Evolutionary conservation across 2,113 vertebrate species (phyloP).

Genomic region (Phylloscopus trochiloides): DNA sequence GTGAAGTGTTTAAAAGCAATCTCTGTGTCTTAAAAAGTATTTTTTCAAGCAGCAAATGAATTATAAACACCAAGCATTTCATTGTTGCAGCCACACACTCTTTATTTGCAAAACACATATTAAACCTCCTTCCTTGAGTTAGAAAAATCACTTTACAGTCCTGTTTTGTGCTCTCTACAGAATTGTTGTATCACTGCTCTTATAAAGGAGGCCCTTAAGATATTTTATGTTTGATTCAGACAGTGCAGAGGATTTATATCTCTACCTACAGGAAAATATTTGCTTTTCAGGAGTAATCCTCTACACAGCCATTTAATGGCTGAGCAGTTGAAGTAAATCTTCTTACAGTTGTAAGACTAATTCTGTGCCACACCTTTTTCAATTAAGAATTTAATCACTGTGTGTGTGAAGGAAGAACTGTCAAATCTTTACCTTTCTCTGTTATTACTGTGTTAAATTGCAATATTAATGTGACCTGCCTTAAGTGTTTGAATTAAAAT

Average conservation of each 20-base stretch:
- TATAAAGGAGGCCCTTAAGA: neutral
- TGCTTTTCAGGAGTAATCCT: neutral
- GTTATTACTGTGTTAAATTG: neutral
- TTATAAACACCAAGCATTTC: neutral
- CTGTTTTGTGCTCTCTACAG: neutral
- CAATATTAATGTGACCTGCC: neutral
- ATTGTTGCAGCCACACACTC: neutral
- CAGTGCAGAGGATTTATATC: neutral
- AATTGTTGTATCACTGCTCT: neutral
- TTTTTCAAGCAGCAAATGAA: neutral
- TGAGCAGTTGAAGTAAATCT: constrained; percentile 6
- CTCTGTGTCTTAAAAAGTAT: neutral
- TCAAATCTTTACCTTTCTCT: neutral
- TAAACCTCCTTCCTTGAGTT: neutral
- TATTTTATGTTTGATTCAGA: neutral
- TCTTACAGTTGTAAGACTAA: constrained; percentile 15
- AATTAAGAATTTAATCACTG: neutral
- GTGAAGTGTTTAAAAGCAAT: neutral
- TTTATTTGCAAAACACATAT: neutral
- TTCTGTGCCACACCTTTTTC: constrained; percentile 5
- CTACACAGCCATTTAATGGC: neutral
- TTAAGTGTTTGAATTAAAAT: neutral
- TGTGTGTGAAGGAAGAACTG: neutral
- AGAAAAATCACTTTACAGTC: neutral
- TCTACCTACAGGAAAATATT: constrained; percentile 16